These are phyloP conservation scores for Cephalopterus ornatus DNA, from an alignment of 2,113 vertebrate genomes.

Conservation along the genomic window DNA sequence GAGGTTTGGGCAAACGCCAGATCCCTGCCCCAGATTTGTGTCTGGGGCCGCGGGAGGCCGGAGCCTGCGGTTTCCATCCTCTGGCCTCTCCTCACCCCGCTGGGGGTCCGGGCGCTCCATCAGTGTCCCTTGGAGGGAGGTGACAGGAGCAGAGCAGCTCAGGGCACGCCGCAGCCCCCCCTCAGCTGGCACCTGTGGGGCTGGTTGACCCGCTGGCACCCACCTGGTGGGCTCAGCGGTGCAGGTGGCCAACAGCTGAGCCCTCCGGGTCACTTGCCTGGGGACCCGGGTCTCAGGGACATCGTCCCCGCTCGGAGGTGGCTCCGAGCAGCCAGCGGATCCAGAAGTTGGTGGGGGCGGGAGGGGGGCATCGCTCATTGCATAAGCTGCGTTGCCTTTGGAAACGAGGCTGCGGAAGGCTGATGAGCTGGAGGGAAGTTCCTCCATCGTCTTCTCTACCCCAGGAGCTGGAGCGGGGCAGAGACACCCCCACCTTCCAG, in stretches of 20 bases:
- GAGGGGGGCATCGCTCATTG: slow-evolving; percentile 33
- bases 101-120: fast-evolving
- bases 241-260: not conserved
- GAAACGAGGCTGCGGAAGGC: slow-evolving; percentile 20
- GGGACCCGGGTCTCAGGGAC: fast-evolving
- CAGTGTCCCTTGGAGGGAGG: not conserved
- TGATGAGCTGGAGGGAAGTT: slow-evolving; percentile 30
- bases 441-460: not conserved
- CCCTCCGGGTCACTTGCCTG: fast-evolving
- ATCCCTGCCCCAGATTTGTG: not conserved
- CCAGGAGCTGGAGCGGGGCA: not conserved
- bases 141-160: not conserved
- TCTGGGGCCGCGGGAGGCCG: not conserved
- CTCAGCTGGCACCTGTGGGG: not conserved
- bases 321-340: not conserved
- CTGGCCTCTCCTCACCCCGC: not conserved
- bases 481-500: not conserved
- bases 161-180: not conserved
- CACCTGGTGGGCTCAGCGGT: fast-evolving
- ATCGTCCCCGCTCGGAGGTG: not conserved
- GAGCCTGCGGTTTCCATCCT: not conserved
- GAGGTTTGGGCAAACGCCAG: not conserved
- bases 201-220: not conserved
- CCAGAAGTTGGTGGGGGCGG: slow-evolving; percentile 26
- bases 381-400: slow-evolving; percentile 60